Conservation (phyloP, 2,888 invertebrate genomes). For the Pseudanteris insignis region DNA sequence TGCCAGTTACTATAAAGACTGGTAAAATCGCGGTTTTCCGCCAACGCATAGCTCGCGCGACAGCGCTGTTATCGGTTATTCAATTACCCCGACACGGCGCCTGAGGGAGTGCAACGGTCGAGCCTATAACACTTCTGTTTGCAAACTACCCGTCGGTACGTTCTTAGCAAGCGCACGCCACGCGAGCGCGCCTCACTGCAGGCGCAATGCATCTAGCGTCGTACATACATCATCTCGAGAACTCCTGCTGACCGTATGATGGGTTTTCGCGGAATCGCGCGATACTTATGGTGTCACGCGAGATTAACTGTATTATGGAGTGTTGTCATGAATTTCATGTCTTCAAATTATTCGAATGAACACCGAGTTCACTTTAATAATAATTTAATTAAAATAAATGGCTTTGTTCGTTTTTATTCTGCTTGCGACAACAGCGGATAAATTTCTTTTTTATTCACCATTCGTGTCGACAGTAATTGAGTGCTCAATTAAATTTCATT, state of each 20-base stretch:
- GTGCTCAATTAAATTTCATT: too few relatives aligned
- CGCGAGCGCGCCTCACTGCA: conserved; percentile 11
- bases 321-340: conserved; percentile 13
- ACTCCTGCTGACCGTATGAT: conserved; percentile 21
- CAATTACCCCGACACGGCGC: conserved; percentile 41
- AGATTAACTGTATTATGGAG: conserved; percentile 32
- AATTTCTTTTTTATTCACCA: too few relatives aligned
- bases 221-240: conserved; percentile 35
- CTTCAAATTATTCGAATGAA: conserved; percentile 8
- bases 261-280: conserved; percentile 35
- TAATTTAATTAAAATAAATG: conserved; percentile 16
- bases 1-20: conserved; percentile 19
- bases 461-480: too few relatives aligned
- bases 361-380: conserved; percentile 14
- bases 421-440: too few relatives aligned
- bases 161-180: conserved; percentile 37
- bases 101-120: conserved; percentile 38
- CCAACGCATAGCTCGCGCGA: too few relatives aligned
- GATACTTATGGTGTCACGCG: conserved; percentile 37
- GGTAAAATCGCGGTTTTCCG: conserved; percentile 30
- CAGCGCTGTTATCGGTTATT: conserved; percentile 43
- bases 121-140: conserved; percentile 44
- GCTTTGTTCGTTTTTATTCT: too few relatives aligned
- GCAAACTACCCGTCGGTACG: conserved; percentile 45
- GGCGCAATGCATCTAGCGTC: conserved; percentile 23